phyloP scores from a whole-genome alignment of 2,113 vertebrate genomes.

The Pseudorectes ferrugineus region DNA sequence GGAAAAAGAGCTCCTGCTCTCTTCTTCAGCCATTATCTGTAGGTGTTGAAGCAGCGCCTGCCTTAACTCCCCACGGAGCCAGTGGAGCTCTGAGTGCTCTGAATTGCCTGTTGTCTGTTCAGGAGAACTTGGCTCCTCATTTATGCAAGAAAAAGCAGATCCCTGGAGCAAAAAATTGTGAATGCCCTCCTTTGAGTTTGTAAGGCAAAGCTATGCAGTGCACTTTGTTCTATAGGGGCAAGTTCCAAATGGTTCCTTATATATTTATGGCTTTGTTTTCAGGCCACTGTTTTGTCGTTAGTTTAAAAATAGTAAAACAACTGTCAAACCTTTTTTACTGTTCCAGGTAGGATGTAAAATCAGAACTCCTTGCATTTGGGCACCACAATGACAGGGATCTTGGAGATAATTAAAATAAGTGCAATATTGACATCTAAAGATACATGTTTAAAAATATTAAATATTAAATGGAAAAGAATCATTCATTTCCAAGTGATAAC shows the following conservation, averaged over 20 bases:
- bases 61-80: not conserved
- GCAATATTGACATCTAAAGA: not conserved
- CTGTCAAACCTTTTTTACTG: not conserved
- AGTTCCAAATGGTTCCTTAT: not conserved
- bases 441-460: not conserved
- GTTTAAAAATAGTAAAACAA: not conserved
- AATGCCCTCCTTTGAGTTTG: not conserved
- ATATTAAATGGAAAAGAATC: not conserved
- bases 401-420: not conserved
- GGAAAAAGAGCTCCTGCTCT: not conserved
- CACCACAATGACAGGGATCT: not conserved
- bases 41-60: not conserved
- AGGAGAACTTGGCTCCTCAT: not conserved
- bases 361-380: not conserved
- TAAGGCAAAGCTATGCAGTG: not conserved
- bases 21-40: not conserved
- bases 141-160: conserved; percentile 9
- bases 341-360: not conserved
- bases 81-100: not conserved
- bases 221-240: not conserved
- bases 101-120: not conserved
- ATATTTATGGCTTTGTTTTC: not conserved
- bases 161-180: not conserved
- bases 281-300: not conserved
- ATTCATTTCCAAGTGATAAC: not conserved